Conservation (phyloP, 2,888 invertebrate species). For the Pimpla rufipes region DNA sequence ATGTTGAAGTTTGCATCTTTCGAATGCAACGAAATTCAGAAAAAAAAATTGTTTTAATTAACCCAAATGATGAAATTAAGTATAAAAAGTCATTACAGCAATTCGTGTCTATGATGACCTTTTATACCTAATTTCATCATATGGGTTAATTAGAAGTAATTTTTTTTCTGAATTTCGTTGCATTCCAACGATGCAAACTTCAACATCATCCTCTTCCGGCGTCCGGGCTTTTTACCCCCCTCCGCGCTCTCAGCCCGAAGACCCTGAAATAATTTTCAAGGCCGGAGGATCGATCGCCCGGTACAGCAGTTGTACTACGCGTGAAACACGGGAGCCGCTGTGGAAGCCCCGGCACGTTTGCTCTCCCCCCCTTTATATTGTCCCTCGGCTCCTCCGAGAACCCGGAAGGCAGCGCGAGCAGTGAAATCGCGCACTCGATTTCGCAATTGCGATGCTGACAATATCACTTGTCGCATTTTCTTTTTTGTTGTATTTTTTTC, state of each 20-base stretch:
- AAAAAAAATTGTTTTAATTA: too few relatives aligned
- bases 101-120: too few relatives aligned
- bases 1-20: too few relatives aligned
- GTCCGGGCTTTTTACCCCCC: slow-evolving; percentile 16
- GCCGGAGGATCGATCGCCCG: slow-evolving; percentile 54
- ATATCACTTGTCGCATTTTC: not conserved
- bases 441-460: slow-evolving; percentile 17
- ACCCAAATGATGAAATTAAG: too few relatives aligned
- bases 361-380: too few relatives aligned
- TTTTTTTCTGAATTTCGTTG: too few relatives aligned
- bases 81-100: too few relatives aligned
- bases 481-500: not conserved
- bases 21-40: too few relatives aligned
- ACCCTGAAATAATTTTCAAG: slow-evolving; percentile 68
- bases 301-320: slow-evolving; percentile 5
- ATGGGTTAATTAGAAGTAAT: too few relatives aligned
- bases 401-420: slow-evolving; percentile 12
- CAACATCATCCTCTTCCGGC: slow-evolving; percentile 38
- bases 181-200: too few relatives aligned
- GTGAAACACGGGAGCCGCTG: slow-evolving; percentile 2
- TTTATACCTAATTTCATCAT: too few relatives aligned
- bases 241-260: slow-evolving; percentile 30
- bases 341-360: not conserved
- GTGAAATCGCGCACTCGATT: slow-evolving; percentile 9
- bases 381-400: not conserved